Percentiles rank a stretch among this genome's conserved stretches.
Evolutionary conservation across 37 sponge, comb jelly and placozoan genomes (phyloP).

Genomic region (Cladorhizidae sp.): DNA sequence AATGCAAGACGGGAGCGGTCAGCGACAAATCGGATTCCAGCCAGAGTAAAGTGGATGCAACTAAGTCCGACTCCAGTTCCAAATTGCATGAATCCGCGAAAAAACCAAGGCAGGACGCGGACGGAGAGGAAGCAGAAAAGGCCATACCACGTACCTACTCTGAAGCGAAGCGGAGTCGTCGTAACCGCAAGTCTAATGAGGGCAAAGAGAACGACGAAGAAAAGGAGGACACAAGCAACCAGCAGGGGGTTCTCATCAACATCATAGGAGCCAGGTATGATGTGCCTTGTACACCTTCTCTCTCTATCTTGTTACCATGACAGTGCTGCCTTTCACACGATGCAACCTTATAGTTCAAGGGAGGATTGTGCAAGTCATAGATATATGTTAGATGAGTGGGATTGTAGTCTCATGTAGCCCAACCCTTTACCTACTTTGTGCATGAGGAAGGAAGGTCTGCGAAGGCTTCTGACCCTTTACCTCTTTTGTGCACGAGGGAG

Average conservation of each 20-base stretch:
- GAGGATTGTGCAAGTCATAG: too few relatives aligned
- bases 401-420: too few relatives aligned
- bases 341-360: too few relatives aligned
- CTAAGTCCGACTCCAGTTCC: constrained; percentile 10
- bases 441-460: too few relatives aligned
- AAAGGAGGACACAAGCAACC: neutral
- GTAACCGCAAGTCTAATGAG: neutral
- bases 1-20: too few relatives aligned
- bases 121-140: neutral
- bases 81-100: neutral
- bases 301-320: constrained; percentile 31
- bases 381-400: too few relatives aligned
- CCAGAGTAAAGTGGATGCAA: too few relatives aligned
- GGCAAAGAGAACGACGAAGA: neutral
- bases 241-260: constrained; percentile 5
- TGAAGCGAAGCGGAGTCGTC: neutral
- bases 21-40: too few relatives aligned
- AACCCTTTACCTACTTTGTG: too few relatives aligned
- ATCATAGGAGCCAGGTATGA: constrained; percentile 11
- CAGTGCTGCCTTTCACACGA: too few relatives aligned
- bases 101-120: neutral
- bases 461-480: too few relatives aligned
- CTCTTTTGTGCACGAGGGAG: too few relatives aligned
- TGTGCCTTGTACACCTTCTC: constrained; percentile 3
- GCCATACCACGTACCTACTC: neutral